Evolutionary conservation across 2,113 vertebrate species (phyloP).

Genomic region (Oplegnathus fasciatus): DNA sequence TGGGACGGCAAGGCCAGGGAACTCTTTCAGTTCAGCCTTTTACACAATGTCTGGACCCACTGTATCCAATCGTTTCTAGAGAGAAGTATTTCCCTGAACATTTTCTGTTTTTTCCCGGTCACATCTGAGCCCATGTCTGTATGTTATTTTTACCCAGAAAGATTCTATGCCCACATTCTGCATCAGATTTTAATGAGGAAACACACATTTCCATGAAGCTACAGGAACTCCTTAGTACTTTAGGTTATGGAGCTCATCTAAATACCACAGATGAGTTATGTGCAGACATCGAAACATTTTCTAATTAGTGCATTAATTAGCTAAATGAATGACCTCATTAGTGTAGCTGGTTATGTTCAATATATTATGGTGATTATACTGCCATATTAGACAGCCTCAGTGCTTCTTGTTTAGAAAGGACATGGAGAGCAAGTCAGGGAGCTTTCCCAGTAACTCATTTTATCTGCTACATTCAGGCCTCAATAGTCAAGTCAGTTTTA

Average conservation of each 20-base stretch:
- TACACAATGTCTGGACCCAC: neutral
- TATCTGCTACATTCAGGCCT: neutral
- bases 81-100: neutral
- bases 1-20: neutral
- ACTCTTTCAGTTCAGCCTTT: neutral
- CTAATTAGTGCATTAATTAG: conserved; percentile 60
- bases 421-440: neutral
- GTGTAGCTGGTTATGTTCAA: conserved; percentile 28
- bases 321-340: conserved; percentile 56
- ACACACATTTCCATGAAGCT: neutral
- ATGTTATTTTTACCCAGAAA: neutral
- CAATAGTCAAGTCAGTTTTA: neutral
- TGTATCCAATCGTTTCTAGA: neutral
- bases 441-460: neutral
- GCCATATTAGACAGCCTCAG: neutral
- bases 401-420: conserved; percentile 8
- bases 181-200: conserved; percentile 40
- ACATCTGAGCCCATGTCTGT: neutral
- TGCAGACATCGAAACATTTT: conserved; percentile 27
- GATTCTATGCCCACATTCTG: neutral
- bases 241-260: conserved; percentile 6
- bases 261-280: conserved; percentile 9
- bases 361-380: conserved; percentile 28
- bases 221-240: neutral
- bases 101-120: neutral